These are phyloP conservation scores for Meloe dianella DNA, from an alignment of 2,888 invertebrate genomes.

Conservation along the genomic window DNA sequence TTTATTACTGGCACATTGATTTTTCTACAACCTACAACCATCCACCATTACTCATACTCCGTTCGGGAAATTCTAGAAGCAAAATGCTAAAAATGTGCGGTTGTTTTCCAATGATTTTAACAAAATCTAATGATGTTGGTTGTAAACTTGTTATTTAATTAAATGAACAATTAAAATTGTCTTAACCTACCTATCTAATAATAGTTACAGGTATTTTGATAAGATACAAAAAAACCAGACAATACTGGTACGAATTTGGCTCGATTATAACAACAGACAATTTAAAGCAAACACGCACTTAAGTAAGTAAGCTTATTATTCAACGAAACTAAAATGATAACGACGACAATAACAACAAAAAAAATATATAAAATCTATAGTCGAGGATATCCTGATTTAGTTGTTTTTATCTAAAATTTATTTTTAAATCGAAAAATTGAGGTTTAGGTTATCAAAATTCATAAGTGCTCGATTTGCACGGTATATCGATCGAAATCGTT, in stretches of 20 bases:
- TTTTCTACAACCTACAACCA: constrained; percentile 31
- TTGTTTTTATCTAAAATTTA: too few relatives aligned
- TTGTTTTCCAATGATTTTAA: not conserved
- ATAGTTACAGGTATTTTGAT: not conserved
- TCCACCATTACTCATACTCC: not conserved
- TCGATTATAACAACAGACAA: not conserved
- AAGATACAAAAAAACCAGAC: not conserved
- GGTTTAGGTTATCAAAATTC: too few relatives aligned
- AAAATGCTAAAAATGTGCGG: too few relatives aligned
- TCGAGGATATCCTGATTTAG: too few relatives aligned
- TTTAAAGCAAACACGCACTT: not conserved
- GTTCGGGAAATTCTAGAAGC: not conserved
- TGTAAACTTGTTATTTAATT: not conserved
- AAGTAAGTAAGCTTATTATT: not conserved
- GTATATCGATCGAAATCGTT: too few relatives aligned
- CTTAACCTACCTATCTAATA: not conserved
- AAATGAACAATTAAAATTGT: not conserved
- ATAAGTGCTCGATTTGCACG: too few relatives aligned
- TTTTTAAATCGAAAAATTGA: too few relatives aligned
- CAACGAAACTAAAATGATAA: too few relatives aligned
- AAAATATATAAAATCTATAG: too few relatives aligned
- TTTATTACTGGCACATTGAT: constrained; percentile 50
- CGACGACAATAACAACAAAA: too few relatives aligned
- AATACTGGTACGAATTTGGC: not conserved
- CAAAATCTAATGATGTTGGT: too few relatives aligned